A percentile compares a stretch with the other conserved stretches of the same genome.
Evolutionary conservation across 2,113 vertebrate genomes (phyloP).

Genomic region (rat (Rattus norvegicus)): DNA sequence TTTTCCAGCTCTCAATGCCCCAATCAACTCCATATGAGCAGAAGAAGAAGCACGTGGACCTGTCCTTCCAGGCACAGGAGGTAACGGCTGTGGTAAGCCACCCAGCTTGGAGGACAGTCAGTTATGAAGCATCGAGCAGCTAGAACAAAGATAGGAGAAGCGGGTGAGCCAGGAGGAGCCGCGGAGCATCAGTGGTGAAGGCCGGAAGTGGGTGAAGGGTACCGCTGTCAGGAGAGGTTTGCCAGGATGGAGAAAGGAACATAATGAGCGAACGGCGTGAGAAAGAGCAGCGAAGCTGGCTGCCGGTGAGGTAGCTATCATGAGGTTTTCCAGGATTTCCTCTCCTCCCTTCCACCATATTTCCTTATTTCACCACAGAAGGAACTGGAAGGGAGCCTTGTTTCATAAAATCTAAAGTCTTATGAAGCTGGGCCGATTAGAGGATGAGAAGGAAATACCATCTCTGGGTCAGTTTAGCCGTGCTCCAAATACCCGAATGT

Average conservation of each 20-base stretch:
- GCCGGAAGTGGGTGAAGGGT: not conserved
- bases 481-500: not conserved
- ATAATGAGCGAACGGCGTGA: not conserved
- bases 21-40: not conserved
- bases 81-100: not conserved
- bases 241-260: not conserved
- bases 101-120: not conserved
- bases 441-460: not conserved
- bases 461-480: not conserved
- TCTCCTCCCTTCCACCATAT: not conserved
- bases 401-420: conserved; percentile 43
- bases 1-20: not conserved
- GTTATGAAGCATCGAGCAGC: not conserved
- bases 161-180: not conserved
- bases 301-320: not conserved
- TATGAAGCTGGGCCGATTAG: not conserved
- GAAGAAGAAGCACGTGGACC: not conserved
- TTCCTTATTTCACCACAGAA: not conserved
- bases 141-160: not conserved
- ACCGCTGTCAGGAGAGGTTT: not conserved
- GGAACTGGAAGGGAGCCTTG: not conserved
- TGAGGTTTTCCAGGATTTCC: not conserved
- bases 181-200: not conserved
- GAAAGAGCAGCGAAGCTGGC: not conserved
- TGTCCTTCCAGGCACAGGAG: not conserved